Evolutionary conservation across 2,113 vertebrate genomes (phyloP).

Genomic region (Heptranchias perlo): DNA sequence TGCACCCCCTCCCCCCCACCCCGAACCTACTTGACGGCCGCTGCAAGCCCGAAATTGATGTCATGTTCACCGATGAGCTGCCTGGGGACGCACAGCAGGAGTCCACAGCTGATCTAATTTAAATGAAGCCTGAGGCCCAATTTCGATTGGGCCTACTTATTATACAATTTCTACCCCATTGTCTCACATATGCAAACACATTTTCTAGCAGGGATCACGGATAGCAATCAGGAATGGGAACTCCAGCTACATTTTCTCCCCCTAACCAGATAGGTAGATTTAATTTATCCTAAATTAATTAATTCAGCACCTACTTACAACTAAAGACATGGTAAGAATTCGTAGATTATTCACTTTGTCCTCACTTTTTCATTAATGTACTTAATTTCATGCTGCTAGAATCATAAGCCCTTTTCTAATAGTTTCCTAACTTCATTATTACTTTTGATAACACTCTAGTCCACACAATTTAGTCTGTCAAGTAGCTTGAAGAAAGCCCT

Average conservation of each 20-base stretch:
- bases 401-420: not conserved
- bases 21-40: not conserved
- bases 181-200: not conserved
- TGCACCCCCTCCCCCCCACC: not conserved
- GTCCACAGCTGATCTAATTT: not conserved
- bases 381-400: conserved; percentile 3
- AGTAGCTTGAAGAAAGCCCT: not conserved
- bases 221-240: not conserved
- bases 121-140: not conserved
- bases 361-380: not conserved
- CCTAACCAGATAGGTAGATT: not conserved
- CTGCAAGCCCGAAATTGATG: not conserved
- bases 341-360: not conserved
- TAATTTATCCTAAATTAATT: not conserved
- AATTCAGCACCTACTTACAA: not conserved
- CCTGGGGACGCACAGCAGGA: not conserved
- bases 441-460: conserved; percentile 12
- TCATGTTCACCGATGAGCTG: not conserved
- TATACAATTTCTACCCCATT: not conserved
- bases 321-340: not conserved
- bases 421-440: conserved; percentile 16
- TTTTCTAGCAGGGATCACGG: not conserved
- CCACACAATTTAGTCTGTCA: not conserved
- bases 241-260: not conserved
- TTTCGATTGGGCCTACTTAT: too few relatives aligned